These are phyloP conservation scores for Gavia stellata DNA, from an alignment of 2,113 vertebrate species.

Conservation along the genomic window DNA sequence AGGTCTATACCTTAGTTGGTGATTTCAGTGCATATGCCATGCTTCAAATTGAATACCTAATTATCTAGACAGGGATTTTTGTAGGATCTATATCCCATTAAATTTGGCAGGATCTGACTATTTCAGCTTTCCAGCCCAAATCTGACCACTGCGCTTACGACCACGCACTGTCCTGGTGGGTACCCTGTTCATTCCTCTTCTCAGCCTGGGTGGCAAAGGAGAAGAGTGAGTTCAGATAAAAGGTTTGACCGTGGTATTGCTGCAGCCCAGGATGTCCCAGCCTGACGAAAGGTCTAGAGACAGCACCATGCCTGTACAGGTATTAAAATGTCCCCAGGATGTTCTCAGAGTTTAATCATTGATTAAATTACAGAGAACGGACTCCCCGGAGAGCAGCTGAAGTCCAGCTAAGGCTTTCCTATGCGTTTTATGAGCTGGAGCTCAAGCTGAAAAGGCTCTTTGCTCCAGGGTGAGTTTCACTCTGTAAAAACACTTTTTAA, in stretches of 20 bases:
- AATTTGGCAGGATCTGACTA: not conserved
- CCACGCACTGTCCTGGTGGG: not conserved
- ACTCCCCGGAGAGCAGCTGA: not conserved
- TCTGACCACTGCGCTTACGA: accelerated
- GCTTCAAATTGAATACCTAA: not conserved
- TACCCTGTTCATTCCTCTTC: not conserved
- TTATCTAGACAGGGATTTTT: not conserved
- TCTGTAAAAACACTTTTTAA: not conserved
- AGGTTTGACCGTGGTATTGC: accelerated
- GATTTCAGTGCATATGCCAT: not conserved
- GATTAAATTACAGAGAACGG: accelerated
- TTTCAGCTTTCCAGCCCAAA: not conserved
- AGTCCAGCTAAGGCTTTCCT: not conserved
- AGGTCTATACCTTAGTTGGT: not conserved
- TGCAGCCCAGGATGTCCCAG: not conserved
- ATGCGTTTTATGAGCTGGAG: accelerated
- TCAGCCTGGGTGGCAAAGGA: not conserved
- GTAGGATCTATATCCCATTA: not conserved
- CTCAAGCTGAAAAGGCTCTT: not conserved
- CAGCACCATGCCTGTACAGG: not conserved
- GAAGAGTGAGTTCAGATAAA: not conserved
- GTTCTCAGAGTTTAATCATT: not conserved
- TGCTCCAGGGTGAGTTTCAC: not conserved
- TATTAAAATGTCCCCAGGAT: not conserved
- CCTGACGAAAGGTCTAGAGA: not conserved